A percentile compares a stretch with the other conserved stretches of the same genome.
Conservation (phyloP, 2,888 invertebrate genomes). For the Dicycla oo region DNA sequence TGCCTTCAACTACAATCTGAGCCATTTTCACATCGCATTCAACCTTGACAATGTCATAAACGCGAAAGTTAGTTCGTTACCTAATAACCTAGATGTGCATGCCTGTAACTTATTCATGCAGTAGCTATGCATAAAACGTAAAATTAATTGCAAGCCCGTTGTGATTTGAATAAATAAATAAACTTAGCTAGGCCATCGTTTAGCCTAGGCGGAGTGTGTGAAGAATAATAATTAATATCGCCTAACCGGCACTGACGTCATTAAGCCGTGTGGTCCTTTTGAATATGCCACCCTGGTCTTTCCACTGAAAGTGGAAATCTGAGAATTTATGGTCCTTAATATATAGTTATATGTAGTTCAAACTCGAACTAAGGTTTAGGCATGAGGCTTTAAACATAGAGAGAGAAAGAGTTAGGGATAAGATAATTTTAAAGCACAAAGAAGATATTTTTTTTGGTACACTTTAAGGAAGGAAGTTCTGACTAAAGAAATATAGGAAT, state of each 20-base stretch:
- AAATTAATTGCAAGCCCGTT: slow-evolving; percentile 47
- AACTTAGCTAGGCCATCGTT: slow-evolving; percentile 15
- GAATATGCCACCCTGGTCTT: background rate
- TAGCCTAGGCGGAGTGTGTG: slow-evolving; percentile 35
- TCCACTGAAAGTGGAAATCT: background rate
- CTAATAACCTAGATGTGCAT: slow-evolving; percentile 59
- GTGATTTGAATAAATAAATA: slow-evolving; percentile 58
- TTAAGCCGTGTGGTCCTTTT: slow-evolving; percentile 15
- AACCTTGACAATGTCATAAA: slow-evolving; percentile 51
- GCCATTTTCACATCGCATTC: slow-evolving; percentile 26
- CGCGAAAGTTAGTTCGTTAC: slow-evolving; percentile 28
- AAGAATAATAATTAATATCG: slow-evolving; percentile 41
- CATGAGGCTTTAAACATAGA: too few species aligned
- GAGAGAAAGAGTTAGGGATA: too few species aligned
- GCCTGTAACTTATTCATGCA: slow-evolving; percentile 46
- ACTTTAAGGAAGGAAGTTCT: too few species aligned
- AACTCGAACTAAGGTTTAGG: background rate
- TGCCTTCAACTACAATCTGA: slow-evolving; percentile 11
- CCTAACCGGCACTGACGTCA: background rate
- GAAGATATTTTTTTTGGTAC: too few species aligned
- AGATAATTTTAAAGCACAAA: too few species aligned
- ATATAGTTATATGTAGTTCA: too few species aligned
- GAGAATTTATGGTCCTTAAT: background rate
- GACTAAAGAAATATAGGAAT: too few species aligned
- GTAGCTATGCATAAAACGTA: slow-evolving; percentile 46